Base-by-base conservation (phyloP, 2,888 invertebrate genomes). In the Galerucella nymphaeae region DNA sequence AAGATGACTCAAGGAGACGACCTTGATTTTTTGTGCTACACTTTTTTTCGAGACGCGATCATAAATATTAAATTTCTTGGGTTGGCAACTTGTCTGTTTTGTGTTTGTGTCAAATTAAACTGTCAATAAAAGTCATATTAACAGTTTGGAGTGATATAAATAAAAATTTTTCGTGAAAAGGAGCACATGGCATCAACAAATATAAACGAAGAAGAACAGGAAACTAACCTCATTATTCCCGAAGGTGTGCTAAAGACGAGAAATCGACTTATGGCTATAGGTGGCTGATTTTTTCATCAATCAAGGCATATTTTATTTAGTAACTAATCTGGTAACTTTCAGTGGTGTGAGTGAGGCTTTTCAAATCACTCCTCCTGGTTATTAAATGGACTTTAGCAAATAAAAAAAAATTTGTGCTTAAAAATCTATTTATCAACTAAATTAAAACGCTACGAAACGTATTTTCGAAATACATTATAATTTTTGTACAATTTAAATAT, bases 141-240 rank as follows among this genome's bases (percentile, higher is more conserved):
- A 23, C 10, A n/a, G 14, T 16, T 58, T 58, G 30, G 30, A 30
- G 14, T 30, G 23, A 8, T 2, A 14, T 14, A 4, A 30, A 58
- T 30, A n/a, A 62, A 62, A 62, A 62, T 62, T 62, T 62, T 18
- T 41, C 3, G 61, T 62, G 38, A 42, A 61, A 18, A 16, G 16
- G 16, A 18, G 38, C 18, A 38, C 18, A 62, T 62, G 61, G 61
- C 38, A 2, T 16, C 42, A 11, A 41, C 10, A 38, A 62, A 62
- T 10, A 53, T 16, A 10, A 53, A 53, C 18, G n/a, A 61, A 18
- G 59, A 38, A 11, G 61, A 42, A n/a, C n/a, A n/a, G 3, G 42
- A 42, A 4, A 62, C 61, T 5, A 10, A 42, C 16, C n/a, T 62
- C 8, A 62, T 62, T 38, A 62, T 62, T 4, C 61, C 61, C 5